Evolutionary conservation across 2,113 vertebrate species (phyloP), one percentile per base, ranked within the genome.

Genomic region (Dipodomys ordii): DNA sequence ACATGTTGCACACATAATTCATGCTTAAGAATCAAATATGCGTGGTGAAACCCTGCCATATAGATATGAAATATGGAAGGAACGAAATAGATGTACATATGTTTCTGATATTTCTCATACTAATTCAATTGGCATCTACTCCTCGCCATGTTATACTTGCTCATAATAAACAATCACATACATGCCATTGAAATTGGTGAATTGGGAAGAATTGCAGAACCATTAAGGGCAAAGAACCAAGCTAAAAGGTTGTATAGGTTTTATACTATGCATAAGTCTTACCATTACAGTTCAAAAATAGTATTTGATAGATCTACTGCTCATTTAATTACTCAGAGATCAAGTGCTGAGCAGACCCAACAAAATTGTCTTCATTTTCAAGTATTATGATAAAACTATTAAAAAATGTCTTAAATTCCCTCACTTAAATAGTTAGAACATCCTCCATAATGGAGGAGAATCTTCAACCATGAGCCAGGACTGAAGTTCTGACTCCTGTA

Each of bases 351-450:
- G 25, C 13, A 19, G 25, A 68, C 32, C n/a, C 84, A 94, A 71
- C 20, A 6, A 71, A 84, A 76, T 74, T 80, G 20, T 12, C 76
- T 92, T 85, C 32, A 82, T 78, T 7, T 0, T 65, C 22, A 7
- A 30, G 0, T 12, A n/a, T 86, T 72, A 62, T 12, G 71, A 53
- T 82, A 32, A 76, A 85, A 62, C 15, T 30, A 32, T 90, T 90
- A 39, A 94, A 92, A 81, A 83, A 72, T 72, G 7, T 2, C 25
- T 85, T 67, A 60, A 94, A 46, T 64, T 76, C 6, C 8, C 27
- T 77, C 53, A 77, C 23, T 76, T 83, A 80, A 53, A 88, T 39
- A 64, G 68, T 80, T 79, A 83, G 77, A 91, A 28, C 32, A 60
- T 57, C 20, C 49, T 74, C 69, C 88, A 80, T 65, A 25, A 80